Evolutionary conservation across 2,113 vertebrate genomes (phyloP).

Genomic region (Clarias gariepinus): DNA sequence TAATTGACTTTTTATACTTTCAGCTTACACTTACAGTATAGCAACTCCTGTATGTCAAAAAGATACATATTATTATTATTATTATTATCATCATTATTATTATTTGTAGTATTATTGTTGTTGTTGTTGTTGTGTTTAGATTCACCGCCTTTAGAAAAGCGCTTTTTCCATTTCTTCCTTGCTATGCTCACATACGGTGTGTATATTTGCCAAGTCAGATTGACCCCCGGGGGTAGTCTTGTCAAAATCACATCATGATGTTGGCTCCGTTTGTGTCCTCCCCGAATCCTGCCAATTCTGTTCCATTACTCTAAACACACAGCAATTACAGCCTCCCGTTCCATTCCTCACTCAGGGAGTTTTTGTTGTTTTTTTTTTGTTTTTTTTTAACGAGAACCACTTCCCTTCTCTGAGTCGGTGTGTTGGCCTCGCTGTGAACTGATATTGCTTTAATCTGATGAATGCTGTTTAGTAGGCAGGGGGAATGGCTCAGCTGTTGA

Average conservation of each 20-base stretch:
- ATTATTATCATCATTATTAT: too few relatives aligned
- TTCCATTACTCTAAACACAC: constrained; percentile 30
- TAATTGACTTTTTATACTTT: too few relatives aligned
- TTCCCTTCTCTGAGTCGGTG: neutral
- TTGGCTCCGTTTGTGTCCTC: neutral
- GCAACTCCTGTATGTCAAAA: neutral
- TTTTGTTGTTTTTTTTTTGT: neutral
- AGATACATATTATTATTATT: too few relatives aligned
- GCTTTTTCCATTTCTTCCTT: neutral
- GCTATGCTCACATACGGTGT: neutral
- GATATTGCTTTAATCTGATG: neutral
- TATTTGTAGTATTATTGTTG: too few relatives aligned
- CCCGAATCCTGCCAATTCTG: constrained; percentile 13
- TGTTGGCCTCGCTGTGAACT: neutral
- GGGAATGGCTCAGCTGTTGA: neutral
- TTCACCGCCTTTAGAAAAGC: neutral
- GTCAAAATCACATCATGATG: constrained; percentile 35
- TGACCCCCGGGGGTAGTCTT: constrained; percentile 10
- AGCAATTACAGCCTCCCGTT: neutral
- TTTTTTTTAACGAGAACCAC: neutral
- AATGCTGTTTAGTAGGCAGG: neutral
- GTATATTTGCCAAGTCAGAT: constrained; percentile 19
- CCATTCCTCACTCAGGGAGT: neutral
- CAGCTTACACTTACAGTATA: neutral
- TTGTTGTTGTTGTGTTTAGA: neutral